Percentiles rank a stretch among this genome's conserved stretches.
Conservation (phyloP, 2,888 invertebrate genomes). For the Drosophila niveifrons region DNA sequence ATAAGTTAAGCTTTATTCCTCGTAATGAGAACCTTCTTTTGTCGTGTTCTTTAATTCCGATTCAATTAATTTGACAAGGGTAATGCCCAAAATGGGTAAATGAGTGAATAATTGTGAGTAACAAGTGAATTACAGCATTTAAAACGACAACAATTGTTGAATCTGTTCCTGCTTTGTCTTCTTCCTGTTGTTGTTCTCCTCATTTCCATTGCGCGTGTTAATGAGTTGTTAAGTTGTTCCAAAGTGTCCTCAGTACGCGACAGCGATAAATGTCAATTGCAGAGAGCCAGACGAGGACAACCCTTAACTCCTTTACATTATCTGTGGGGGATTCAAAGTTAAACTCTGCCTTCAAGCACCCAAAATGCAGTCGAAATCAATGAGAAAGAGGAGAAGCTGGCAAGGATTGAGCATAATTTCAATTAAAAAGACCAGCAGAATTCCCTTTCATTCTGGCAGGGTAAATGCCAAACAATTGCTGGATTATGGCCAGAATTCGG, state of each 20-base stretch:
- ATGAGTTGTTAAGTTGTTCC: slow-evolving; percentile 75
- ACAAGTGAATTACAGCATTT: slow-evolving; percentile 60
- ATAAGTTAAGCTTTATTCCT: neutral
- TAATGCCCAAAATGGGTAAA: slow-evolving; percentile 27
- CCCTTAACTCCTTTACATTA: slow-evolving; percentile 7
- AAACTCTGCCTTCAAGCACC: slow-evolving; percentile 18
- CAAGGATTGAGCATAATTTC: slow-evolving; percentile 25
- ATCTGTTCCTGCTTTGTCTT: slow-evolving; percentile 13
- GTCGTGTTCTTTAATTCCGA: slow-evolving; percentile 25
- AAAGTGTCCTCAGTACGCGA: slow-evolving; percentile 54
- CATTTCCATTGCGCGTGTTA: slow-evolving; percentile 61
- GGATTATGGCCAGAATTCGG: slow-evolving; percentile 37
- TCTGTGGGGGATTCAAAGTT: slow-evolving; percentile 30
- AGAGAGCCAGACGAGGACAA: slow-evolving; percentile 40
- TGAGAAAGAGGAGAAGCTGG: slow-evolving; percentile 4
- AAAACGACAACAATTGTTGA: slow-evolving; percentile 60
- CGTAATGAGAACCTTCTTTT: neutral
- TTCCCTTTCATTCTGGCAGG: slow-evolving; percentile 7
- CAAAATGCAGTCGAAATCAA: slow-evolving; percentile 37
- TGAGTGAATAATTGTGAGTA: slow-evolving; percentile 46
- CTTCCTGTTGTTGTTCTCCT: slow-evolving; percentile 31
- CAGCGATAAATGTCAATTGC: slow-evolving; percentile 78
- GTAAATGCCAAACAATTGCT: slow-evolving; percentile 53
- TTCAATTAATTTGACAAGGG: slow-evolving; percentile 67
- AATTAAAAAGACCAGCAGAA: slow-evolving; percentile 39